A percentile compares a stretch with the other conserved stretches of the same genome.
phyloP scores from a whole-genome alignment of 2,797 vertebrate species.

The Propithecus deckenii region DNA sequence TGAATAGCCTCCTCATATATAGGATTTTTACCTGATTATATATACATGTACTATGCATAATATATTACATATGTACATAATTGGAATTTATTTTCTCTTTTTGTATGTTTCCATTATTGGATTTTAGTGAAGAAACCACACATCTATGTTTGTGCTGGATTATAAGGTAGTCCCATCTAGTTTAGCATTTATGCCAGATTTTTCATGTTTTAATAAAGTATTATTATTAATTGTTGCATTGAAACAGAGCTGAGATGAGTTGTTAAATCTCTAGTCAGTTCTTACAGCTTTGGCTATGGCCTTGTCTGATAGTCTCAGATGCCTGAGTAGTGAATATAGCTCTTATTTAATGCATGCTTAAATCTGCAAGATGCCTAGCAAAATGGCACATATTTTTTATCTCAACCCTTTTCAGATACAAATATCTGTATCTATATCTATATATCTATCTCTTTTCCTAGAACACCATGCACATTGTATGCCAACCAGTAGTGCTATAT shows the following conservation, averaged over 20 bases:
- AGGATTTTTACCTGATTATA: neutral
- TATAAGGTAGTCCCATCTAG: neutral
- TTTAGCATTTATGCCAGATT: neutral
- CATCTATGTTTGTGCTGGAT: neutral
- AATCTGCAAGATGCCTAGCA: neutral
- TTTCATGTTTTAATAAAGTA: conserved; percentile 5
- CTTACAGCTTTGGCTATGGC: neutral
- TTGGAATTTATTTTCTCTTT: neutral
- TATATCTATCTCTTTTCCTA: neutral
- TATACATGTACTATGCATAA: neutral
- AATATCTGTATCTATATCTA: neutral
- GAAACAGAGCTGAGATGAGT: neutral
- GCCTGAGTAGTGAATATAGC: neutral
- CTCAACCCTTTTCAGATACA: neutral
- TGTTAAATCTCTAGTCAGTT: neutral
- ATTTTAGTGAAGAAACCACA: neutral
- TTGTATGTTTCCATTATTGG: neutral
- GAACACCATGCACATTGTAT: neutral
- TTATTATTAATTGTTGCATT: neutral
- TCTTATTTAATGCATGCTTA: neutral
- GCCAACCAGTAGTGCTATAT: neutral
- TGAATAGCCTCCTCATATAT: neutral
- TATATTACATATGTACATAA: neutral
- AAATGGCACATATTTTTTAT: neutral
- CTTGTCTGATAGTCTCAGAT: neutral